Evolutionary conservation across 2,888 invertebrate species (phyloP).

Genomic region (Hemithea aestivaria): DNA sequence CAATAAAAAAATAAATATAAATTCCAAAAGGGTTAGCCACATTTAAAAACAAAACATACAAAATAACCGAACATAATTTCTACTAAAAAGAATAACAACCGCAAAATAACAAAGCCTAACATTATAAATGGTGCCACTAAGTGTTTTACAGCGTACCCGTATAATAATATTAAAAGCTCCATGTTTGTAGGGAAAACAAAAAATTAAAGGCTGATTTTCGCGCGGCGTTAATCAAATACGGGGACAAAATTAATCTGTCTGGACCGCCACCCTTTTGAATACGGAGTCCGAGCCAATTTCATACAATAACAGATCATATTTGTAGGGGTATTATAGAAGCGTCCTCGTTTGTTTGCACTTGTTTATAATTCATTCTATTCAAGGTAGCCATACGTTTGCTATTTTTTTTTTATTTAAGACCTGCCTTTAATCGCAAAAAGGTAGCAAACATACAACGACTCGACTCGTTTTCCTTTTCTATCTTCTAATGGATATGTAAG

Average conservation of each 20-base stretch:
- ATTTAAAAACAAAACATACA: too few species aligned
- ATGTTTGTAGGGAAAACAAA: conserved; percentile 24
- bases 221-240: conserved; percentile 37
- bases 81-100: conserved; percentile 4
- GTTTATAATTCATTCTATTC: conserved; percentile 60
- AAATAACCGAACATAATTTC: too few species aligned
- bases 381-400: conserved; percentile 3
- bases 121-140: neutral
- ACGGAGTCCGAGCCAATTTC: conserved; percentile 53
- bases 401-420: too few species aligned
- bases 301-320: conserved; percentile 63
- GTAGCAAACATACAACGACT: too few species aligned
- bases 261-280: conserved; percentile 35
- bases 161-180: conserved; percentile 17
- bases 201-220: conserved; percentile 27
- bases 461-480: too few species aligned
- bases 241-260: conserved; percentile 55
- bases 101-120: conserved; percentile 7
- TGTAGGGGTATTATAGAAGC: conserved; percentile 50
- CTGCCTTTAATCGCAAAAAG: too few species aligned
- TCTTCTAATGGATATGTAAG: too few species aligned
- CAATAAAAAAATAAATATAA: too few species aligned
- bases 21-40: too few species aligned
- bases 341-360: conserved; percentile 50
- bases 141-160: conserved; percentile 8